These are phyloP conservation scores for Cheilosia vernalis DNA, from an alignment of 2,888 invertebrate species.

Conservation along the genomic window DNA sequence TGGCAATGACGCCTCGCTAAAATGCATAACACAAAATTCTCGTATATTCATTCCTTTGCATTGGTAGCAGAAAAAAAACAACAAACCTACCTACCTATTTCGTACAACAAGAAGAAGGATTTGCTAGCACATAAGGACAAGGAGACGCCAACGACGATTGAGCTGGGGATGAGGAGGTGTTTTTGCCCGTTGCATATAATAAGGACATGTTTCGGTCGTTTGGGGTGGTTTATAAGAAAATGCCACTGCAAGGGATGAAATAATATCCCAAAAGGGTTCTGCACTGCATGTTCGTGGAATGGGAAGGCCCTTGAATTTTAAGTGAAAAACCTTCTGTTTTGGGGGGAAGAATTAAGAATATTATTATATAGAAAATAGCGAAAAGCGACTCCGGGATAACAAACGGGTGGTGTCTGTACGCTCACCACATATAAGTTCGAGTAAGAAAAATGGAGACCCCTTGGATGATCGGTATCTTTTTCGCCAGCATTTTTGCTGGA, in stretches of 20 bases:
- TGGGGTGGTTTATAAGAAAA: constrained; percentile 51
- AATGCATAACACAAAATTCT: constrained; percentile 64
- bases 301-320: constrained; percentile 45
- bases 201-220: constrained; percentile 29
- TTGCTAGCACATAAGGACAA: constrained; percentile 50
- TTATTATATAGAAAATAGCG: constrained; percentile 2
- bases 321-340: constrained; percentile 28
- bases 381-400: constrained; percentile 12
- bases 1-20: constrained; percentile 59
- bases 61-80: constrained; percentile 25
- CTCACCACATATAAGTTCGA: constrained; percentile 26
- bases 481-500: constrained; percentile 53
- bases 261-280: constrained; percentile 30
- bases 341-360: neutral
- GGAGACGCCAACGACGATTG: constrained; percentile 17
- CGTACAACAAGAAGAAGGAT: constrained; percentile 48
- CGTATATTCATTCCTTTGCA: constrained; percentile 2
- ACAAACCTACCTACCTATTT: neutral
- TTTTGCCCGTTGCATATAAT: constrained; percentile 69
- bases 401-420: constrained; percentile 67
- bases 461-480: constrained; percentile 45
- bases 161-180: constrained; percentile 13
- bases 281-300: constrained; percentile 8
- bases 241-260: constrained; percentile 68
- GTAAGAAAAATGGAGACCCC: neutral